Conservation (phyloP, 2,888 invertebrate genomes). For the Thereva nobilitata region DNA sequence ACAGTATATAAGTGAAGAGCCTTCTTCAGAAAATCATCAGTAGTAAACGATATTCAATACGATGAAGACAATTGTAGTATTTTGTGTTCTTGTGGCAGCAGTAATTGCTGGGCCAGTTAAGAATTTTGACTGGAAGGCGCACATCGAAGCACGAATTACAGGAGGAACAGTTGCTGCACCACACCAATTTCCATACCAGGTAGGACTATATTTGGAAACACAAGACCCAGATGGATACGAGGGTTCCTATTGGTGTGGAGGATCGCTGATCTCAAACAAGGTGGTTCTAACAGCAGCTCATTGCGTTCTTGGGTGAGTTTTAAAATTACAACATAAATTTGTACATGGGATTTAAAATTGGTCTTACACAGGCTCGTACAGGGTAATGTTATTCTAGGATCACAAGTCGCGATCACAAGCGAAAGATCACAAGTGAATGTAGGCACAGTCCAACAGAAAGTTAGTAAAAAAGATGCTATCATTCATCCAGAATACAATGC, state of each 20-base stretch:
- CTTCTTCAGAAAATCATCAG: no score
- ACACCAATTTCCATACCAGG: slow-evolving; percentile 40
- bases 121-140: background rate
- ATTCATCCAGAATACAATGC: slow-evolving; percentile 56
- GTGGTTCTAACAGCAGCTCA: slow-evolving; percentile 19
- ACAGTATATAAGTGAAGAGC: no score
- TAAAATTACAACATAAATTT: background rate
- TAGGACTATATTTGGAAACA: slow-evolving; percentile 6
- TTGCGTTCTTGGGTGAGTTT: slow-evolving; percentile 39
- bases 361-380: slow-evolving; percentile 4
- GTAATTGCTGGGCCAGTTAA: slow-evolving; percentile 5
- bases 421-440: slow-evolving; percentile 10
- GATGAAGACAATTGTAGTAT: slow-evolving; percentile 6
- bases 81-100: slow-evolving; percentile 7
- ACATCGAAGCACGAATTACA: slow-evolving; percentile 30
- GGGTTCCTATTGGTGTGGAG: slow-evolving; percentile 24
- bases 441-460: slow-evolving; percentile 19
- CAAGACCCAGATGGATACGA: background rate
- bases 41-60: background rate
- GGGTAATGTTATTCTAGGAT: slow-evolving; percentile 11
- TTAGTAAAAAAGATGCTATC: slow-evolving; percentile 43
- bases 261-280: slow-evolving; percentile 8
- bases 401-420: slow-evolving; percentile 4
- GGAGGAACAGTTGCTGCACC: slow-evolving; percentile 37
- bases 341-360: background rate